Percentiles rank a stretch among this genome's conserved stretches.
Conservation (phyloP, 2,888 invertebrate species). For the Agrochola lychnidis region DNA sequence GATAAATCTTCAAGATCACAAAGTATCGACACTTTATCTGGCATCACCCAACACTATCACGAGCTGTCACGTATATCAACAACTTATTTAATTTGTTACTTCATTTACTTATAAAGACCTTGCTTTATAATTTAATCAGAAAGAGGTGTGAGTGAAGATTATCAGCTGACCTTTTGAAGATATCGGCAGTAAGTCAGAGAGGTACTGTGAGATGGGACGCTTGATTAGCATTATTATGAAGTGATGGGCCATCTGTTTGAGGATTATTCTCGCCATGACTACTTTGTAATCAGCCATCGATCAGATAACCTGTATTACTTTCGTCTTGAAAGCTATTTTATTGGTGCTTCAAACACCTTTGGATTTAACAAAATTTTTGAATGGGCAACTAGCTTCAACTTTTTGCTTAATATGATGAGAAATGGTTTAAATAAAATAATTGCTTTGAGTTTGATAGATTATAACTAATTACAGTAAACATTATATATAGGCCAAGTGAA, state of each 20-base stretch:
- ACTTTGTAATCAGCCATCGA: conserved; percentile 22
- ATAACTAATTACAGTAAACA: neutral
- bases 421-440: neutral
- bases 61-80: conserved; percentile 28
- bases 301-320: conserved; percentile 27
- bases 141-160: conserved; percentile 48
- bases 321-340: neutral
- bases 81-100: conserved; percentile 54
- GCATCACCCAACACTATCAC: conserved; percentile 26
- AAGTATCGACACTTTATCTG: conserved; percentile 30
- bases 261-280: conserved; percentile 9
- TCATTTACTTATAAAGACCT: conserved; percentile 45
- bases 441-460: neutral
- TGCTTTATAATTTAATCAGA: conserved; percentile 49
- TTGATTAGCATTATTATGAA: conserved; percentile 28
- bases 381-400: neutral
- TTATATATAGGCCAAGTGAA: too few species aligned
- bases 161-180: conserved; percentile 45
- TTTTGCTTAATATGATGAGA: neutral
- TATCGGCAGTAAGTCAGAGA: conserved; percentile 4
- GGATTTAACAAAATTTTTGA: neutral
- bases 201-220: neutral
- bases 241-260: conserved; percentile 27
- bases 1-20: neutral
- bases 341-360: neutral